Conservation (phyloP, 53 echinoderm and acorn worm genomes). For the Temnopleurus reevesii region DNA sequence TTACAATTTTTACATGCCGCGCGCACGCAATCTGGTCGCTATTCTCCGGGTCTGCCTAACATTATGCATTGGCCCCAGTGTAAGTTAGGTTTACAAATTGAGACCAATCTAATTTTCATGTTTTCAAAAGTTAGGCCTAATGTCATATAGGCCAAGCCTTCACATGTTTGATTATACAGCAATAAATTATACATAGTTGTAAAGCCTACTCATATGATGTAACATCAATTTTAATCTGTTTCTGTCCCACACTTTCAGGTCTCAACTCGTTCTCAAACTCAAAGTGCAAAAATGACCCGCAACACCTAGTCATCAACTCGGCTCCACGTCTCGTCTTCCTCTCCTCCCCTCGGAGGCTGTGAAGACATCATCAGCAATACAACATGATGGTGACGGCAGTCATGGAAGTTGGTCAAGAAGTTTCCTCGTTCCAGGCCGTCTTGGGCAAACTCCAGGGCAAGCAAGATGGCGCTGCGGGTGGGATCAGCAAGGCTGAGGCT, state of each 20-base stretch:
- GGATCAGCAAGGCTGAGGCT: background rate
- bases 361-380: background rate
- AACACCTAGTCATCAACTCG: background rate
- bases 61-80: too few relatives aligned
- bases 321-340: background rate
- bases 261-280: too few relatives aligned
- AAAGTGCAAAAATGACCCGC: background rate
- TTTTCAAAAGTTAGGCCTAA: too few relatives aligned
- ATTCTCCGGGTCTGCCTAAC: too few relatives aligned
- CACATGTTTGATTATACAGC: too few relatives aligned
- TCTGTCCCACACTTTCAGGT: background rate
- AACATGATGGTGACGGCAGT: conserved; percentile 59
- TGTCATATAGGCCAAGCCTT: too few relatives aligned
- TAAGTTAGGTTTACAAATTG: too few relatives aligned
- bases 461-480: background rate
- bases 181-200: too few relatives aligned
- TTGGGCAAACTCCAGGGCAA: conserved; percentile 41
- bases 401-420: conserved; percentile 4
- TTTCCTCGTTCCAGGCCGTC: conserved; percentile 6
- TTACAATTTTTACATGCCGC: too few relatives aligned
- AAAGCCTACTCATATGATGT: too few relatives aligned
- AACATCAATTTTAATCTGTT: background rate
- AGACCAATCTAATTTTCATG: too few relatives aligned
- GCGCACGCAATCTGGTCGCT: too few relatives aligned
- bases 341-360: background rate